These are phyloP conservation scores for Bactericera cockerelli DNA, from an alignment of 1,140 invertebrate genomes.

Conservation along the genomic window DNA sequence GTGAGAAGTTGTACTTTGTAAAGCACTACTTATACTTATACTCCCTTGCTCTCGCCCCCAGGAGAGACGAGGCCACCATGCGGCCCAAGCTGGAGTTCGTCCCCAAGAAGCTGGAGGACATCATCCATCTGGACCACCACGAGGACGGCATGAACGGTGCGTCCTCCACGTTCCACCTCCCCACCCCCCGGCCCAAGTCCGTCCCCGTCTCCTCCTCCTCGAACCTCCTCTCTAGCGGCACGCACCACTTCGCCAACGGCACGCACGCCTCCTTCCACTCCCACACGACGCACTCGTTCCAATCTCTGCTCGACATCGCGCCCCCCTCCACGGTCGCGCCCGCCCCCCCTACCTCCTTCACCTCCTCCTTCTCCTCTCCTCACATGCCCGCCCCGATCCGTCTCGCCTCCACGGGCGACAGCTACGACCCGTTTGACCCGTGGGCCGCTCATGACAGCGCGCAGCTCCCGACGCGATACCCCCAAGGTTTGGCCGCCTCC, in stretches of 20 bases:
- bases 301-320: neutral
- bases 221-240: too few species aligned
- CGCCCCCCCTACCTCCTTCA: neutral
- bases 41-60: conserved; percentile 33
- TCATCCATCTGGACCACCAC: conserved; percentile 54
- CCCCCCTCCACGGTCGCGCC: neutral
- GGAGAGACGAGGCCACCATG: conserved; percentile 75
- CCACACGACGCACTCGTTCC: neutral
- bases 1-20: too few species aligned
- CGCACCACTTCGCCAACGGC: too few species aligned
- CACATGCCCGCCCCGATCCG: neutral
- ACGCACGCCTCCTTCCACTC: neutral
- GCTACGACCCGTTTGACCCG: neutral
- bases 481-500: too few species aligned
- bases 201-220: neutral
- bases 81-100: conserved; percentile 82
- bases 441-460: neutral
- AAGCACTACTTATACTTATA: too few species aligned
- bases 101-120: conserved; percentile 78
- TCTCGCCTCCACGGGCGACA: neutral
- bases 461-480: too few species aligned
- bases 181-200: conserved; percentile 13
- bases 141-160: conserved; percentile 37
- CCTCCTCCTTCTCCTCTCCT: neutral
- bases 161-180: conserved; percentile 23